phyloP scores from a whole-genome alignment of 2,113 vertebrate genomes.

The Gallinago undulata region DNA sequence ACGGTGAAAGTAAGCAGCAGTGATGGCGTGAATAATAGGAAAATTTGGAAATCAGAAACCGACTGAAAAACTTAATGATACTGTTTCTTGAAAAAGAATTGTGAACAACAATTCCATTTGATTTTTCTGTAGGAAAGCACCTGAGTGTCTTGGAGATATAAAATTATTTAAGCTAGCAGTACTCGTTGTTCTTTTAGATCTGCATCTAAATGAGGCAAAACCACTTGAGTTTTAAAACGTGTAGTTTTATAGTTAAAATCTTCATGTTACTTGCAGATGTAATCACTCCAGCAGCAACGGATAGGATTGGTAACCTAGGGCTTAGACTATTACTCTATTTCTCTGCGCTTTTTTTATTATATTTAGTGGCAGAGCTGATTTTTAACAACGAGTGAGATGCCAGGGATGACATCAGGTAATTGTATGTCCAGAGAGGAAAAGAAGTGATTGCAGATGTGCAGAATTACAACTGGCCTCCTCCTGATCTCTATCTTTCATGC shows the following conservation, averaged over 20 bases:
- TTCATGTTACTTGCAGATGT: not conserved
- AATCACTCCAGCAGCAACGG: not conserved
- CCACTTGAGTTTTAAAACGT: not conserved
- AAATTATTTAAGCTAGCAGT: not conserved
- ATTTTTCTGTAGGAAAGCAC: not conserved
- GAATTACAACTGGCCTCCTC: not conserved
- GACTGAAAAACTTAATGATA: not conserved
- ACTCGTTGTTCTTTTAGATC: not conserved
- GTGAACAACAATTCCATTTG: not conserved
- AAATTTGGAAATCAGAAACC: not conserved
- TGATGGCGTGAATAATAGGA: not conserved
- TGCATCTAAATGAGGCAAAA: not conserved
- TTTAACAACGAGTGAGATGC: not conserved
- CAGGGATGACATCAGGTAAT: not conserved
- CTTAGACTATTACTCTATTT: not conserved
- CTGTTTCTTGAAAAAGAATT: not conserved
- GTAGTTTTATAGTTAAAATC: not conserved
- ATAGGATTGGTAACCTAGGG: not conserved
- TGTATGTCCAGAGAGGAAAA: not conserved
- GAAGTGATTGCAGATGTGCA: not conserved
- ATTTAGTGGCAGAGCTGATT: not conserved
- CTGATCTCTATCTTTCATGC: not conserved
- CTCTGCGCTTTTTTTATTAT: not conserved
- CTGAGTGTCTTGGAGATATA: not conserved
- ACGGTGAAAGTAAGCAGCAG: not conserved